These are phyloP conservation scores for Phataginus tricuspis DNA, from an alignment of 2,797 vertebrate genomes.

Conservation along the genomic window DNA sequence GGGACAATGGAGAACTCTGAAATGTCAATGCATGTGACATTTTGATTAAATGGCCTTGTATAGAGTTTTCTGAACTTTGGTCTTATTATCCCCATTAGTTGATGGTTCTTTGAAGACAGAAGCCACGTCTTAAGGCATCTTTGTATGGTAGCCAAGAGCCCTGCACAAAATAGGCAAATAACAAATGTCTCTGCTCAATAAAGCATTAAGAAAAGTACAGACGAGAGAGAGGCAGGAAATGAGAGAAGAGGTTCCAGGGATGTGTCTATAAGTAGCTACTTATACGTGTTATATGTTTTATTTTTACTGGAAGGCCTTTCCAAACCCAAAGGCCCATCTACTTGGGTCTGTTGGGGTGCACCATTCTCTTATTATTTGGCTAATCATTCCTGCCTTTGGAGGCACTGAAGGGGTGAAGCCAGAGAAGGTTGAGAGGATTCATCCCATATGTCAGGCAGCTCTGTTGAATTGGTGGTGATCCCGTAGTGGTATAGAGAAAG, in stretches of 20 bases:
- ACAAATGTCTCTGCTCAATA: not conserved
- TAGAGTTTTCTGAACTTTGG: not conserved
- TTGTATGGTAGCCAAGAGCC: not conserved
- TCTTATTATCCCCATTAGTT: not conserved
- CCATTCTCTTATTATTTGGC: not conserved
- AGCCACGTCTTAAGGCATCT: not conserved
- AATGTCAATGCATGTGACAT: not conserved
- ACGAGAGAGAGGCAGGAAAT: not conserved
- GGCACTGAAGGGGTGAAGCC: not conserved
- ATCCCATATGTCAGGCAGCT: not conserved
- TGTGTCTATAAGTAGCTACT: not conserved
- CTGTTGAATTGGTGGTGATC: not conserved
- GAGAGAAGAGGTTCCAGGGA: not conserved
- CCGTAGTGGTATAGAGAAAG: not conserved
- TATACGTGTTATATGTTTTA: not conserved
- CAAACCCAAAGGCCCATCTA: not conserved
- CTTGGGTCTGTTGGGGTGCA: not conserved
- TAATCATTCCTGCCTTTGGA: slow-evolving; percentile 19
- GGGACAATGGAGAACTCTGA: not conserved
- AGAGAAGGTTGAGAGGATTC: not conserved
- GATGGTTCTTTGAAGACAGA: not conserved
- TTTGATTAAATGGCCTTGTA: not conserved
- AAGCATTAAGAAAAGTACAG: not conserved
- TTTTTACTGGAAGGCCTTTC: slow-evolving; percentile 34
- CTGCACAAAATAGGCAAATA: not conserved